Base-by-base conservation (phyloP, 1,140 invertebrate species). In the Drosophila leontia region DNA sequence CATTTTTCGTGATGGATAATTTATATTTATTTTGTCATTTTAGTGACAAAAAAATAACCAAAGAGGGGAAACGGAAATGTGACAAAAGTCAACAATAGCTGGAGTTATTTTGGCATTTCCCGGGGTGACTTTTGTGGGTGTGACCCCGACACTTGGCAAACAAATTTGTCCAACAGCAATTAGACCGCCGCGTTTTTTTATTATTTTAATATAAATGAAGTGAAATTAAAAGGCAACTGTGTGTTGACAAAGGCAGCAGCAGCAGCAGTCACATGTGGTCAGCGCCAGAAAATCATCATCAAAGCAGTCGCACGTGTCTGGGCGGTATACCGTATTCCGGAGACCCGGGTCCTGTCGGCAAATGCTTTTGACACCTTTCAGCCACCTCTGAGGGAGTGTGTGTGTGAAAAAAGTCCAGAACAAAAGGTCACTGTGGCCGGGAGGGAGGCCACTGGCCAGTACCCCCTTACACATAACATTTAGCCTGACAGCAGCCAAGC, bases 221-320 rank as follows among this genome's bases (percentile, higher is more conserved):
- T 55, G 80, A 88, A 88, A 88, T 88, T 90, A 84, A 88, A 87
- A 84, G 81, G 80, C 84, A 90, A 88, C 74, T 90, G 84, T 88
- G 85, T 88, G 84, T 90, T 90, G 85, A 88, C 84, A 90, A 78
- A 85, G 78, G 80, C 81, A 62, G 48, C 45, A 45, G 60, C 59
- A 23, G 23, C 23, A 55, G 42, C 60, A 56, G 78, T 75, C 75
- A 85, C 59, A 63, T 82, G 75, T 77, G 71, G 75, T 68, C 37
- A 74, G 70, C 56, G 72, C 67, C 47, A 72, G 63, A 82, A 68
- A 47, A 61, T 75, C 42, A 75, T 56, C 83, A 88, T 85, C 82
- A 88, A 88, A 88, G 85, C 68, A 68, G 35, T 51, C 71, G 65
- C 84, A 88, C 84, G 84, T 88, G 84, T 60, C 74, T 70, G 84